Evolutionary conservation across 1,140 invertebrate genomes (phyloP), one percentile per base, ranked within the genome.

Genomic region (Aphidius gifuensis): DNA sequence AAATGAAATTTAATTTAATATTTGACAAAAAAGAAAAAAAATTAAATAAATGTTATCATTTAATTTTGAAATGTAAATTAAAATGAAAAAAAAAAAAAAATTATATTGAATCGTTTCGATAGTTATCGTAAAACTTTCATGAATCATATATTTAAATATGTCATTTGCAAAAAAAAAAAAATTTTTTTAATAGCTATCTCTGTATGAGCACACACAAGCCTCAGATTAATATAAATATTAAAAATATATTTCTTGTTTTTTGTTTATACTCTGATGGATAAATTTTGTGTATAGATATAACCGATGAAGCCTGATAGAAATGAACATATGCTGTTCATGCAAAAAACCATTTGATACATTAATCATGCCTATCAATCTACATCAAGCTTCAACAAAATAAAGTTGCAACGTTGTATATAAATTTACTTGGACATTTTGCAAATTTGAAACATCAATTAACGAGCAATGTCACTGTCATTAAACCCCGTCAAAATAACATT

Each of bases 351-450:
- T 60, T 16, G 43, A 53, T 42, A 53, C 40, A 43, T 54, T 60
- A 44, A 60, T 60, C 59, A 53, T 43, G 49, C 16, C 21, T 53
- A 44, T 60, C 49, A 60, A 45, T 60, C 59, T 53, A 39, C 59
- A 60, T 53, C 9, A 60, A 11, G 48, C 16, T 5, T 8, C 9
- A 60, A 60, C 58, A 40, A 53, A 60, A 60, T 60, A 60, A 53
- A 60, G 40, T 60, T 60, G 42, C 40, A 9, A 16, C 32, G 49
- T 54, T 38, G 40, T 9, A 40, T 21, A 16, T 38, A 61, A 48
- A 58, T 23, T 58, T 45, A 58, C 46, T n/a, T n/a, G 9, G 32
- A n/a, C 9, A 46, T 58, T 58, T 58, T 48, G 47, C 49, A 46
- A 5, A 23, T 45, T 51, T 8, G 9, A 32, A 38, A 32, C 49